Conservation (phyloP, 2,888 invertebrate species). For the Arge pagana region DNA sequence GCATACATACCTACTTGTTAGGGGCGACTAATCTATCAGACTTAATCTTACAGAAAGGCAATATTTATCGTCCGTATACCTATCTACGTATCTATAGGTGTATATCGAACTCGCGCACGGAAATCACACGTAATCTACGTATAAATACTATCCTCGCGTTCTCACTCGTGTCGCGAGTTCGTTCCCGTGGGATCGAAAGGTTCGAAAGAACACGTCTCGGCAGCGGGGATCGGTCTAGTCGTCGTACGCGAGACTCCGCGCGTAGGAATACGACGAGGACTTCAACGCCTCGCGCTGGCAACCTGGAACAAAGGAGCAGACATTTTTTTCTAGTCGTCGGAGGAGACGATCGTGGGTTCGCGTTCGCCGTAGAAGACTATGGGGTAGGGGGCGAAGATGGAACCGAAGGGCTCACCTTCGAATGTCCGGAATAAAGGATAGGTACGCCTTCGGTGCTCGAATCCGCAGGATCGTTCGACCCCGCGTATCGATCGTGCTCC, state of each 20-base stretch:
- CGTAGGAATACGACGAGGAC: background rate
- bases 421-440: slow-evolving; percentile 63
- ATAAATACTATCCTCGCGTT: slow-evolving; percentile 16
- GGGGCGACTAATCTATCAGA: too few species aligned
- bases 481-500: slow-evolving; percentile 52
- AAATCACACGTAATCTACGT: slow-evolving; percentile 17
- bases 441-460: slow-evolving; percentile 33
- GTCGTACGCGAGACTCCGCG: too few species aligned
- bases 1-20: too few species aligned
- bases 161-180: too few species aligned
- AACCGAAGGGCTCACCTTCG: slow-evolving; percentile 68
- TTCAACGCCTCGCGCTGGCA: slow-evolving; percentile 40
- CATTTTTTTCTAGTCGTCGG: background rate
- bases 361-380: too few species aligned
- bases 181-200: too few species aligned
- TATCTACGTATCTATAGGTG: background rate
- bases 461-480: background rate
- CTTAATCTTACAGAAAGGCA: slow-evolving; percentile 17
- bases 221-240: too few species aligned
- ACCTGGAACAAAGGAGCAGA: slow-evolving; percentile 34
- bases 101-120: slow-evolving; percentile 6
- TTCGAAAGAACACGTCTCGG: too few species aligned
- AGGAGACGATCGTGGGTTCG: too few species aligned
- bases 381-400: too few species aligned
- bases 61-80: slow-evolving; percentile 7